phyloP scores from a whole-genome alignment of 2,797 vertebrate species.

The Hylomyscus alleni region DNA sequence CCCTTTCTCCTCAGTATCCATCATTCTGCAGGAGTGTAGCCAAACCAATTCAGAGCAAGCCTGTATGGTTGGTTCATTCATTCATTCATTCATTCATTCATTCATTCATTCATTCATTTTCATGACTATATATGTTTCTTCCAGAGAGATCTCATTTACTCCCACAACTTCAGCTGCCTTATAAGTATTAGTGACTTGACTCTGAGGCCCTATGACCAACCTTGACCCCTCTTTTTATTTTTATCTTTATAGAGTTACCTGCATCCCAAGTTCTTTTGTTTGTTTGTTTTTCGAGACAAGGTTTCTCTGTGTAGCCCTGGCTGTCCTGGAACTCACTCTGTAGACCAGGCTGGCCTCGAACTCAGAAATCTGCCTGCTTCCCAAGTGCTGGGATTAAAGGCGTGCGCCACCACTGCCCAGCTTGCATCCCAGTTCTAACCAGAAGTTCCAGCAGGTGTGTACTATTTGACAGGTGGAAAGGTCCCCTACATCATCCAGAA shows the following conservation, averaged over 20 bases:
- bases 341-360: too few relatives aligned
- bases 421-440: neutral
- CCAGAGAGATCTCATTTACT: constrained; percentile 11
- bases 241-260: constrained; percentile 3
- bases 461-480: neutral
- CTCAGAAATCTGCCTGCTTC: too few relatives aligned
- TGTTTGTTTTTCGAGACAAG: too few relatives aligned
- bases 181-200: neutral
- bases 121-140: neutral
- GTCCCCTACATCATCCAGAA: neutral
- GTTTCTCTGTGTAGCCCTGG: too few relatives aligned
- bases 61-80: constrained; percentile 80
- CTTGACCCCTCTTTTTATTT: neutral
- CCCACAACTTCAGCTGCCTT: neutral
- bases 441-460: neutral
- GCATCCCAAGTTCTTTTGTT: neutral
- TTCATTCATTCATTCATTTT: neutral
- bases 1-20: constrained; percentile 18
- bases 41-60: constrained; percentile 63
- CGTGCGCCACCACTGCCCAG: too few relatives aligned
- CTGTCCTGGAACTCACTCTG: too few relatives aligned
- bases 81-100: neutral
- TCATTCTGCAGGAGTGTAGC: constrained; percentile 17
- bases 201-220: neutral
- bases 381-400: too few relatives aligned